Evolutionary conservation across 1,140 invertebrate genomes (phyloP).

Genomic region (Globodera rostochiensis): DNA sequence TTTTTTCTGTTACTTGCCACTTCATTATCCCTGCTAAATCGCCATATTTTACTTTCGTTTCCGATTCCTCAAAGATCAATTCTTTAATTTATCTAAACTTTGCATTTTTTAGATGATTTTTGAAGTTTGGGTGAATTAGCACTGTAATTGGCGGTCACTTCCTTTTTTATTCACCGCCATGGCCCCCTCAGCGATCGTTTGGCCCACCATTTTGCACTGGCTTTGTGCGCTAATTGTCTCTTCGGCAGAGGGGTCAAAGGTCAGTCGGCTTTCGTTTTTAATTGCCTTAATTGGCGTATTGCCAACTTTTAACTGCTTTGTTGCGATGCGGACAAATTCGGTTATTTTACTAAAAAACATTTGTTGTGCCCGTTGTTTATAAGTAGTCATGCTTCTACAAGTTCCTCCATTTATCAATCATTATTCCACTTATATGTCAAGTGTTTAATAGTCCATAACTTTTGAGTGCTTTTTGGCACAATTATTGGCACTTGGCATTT

Average conservation of each 20-base stretch:
- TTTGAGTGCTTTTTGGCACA: conserved; percentile 1
- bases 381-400: neutral
- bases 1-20: neutral
- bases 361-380: no score
- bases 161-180: neutral
- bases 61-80: neutral
- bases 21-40: neutral
- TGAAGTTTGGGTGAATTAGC: no score
- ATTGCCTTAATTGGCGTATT: neutral
- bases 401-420: neutral
- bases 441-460: neutral
- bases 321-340: no score
- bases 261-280: neutral
- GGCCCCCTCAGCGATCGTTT: neutral
- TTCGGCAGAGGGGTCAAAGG: neutral
- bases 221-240: neutral
- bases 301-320: neutral
- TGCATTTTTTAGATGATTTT: no score
- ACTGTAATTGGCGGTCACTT: neutral
- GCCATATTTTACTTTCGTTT: neutral
- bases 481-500: neutral
- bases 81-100: no score
- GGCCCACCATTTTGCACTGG: neutral
- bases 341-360: no score
- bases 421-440: neutral